Base-by-base conservation (phyloP, 2,888 invertebrate species). In the Drosophila cognata region DNA sequence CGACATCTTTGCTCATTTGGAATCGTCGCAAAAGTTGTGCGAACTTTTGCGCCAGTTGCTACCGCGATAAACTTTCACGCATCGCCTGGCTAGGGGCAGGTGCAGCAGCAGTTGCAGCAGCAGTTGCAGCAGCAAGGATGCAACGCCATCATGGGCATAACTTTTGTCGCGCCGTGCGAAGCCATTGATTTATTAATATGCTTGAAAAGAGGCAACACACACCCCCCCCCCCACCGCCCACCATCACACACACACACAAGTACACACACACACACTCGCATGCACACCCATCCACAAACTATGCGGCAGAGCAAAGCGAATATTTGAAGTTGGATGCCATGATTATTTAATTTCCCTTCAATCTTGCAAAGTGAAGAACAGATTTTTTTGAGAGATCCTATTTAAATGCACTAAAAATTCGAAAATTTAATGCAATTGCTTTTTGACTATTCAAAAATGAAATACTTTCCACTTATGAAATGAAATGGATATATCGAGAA, bases 121-220 rank as follows among this genome's bases (percentile, higher is more conserved):
- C 29, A 13, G 5, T 18, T 43, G 21, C 43, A 43, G 43, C 6
- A 13, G 43, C 43, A 43, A 16, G 25, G 43, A 36, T 46, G 18
- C 52, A 18, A 38, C 36, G 35, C 28, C 74, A 67, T 57, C 60
- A 28, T 36, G 57, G 55, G 68, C 59, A 72, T 64, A 87, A 89
- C 85, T 89, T 84, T 89, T 77, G 77, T 67, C 66, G 67, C 65
- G 52, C 28, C 76, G 68, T 62, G 71, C 78, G 63, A 86, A 83
- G 81, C 72, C 85, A 85, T 88, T 85, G 84, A 85, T 85, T 85
- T 85, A 85, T 85, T 89, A 88, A 85, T 85, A 80, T 77, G 68
- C 76, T 55, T 46, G 57, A 28, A 52, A 58, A 64, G 43, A 67
- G 51, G 25, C 16, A 25, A 46, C 25, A 7, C 18, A 29, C 55